Conservation (phyloP, 1,140 invertebrate genomes). For the Hyles euphorbiae region DNA sequence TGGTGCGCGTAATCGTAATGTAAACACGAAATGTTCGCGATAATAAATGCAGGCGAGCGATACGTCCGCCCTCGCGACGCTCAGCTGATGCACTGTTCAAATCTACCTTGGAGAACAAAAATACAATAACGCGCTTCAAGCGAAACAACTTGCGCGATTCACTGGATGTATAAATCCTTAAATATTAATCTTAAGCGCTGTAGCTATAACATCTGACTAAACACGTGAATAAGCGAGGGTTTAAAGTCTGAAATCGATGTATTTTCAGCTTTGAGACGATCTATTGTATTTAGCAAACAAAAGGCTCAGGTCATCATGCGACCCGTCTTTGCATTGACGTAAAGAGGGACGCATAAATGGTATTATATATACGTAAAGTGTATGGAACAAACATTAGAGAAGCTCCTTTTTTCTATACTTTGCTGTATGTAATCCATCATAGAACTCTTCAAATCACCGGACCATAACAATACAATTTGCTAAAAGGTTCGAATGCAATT, state of each 20-base stretch:
- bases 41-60: conserved; percentile 8
- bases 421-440: too few species aligned
- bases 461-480: too few species aligned
- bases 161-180: not conserved
- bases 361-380: too few species aligned
- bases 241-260: conserved; percentile 8
- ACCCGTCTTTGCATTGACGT: not conserved
- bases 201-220: conserved; percentile 3
- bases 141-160: not conserved
- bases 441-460: too few species aligned
- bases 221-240: not conserved
- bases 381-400: too few species aligned
- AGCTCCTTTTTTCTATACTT: too few species aligned
- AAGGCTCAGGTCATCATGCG: conserved; percentile 5
- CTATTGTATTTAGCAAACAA: conserved; percentile 10
- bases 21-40: conserved; percentile 7
- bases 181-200: conserved; percentile 4
- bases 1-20: conserved; percentile 1
- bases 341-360: not conserved
- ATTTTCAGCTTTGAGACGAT: conserved; percentile 7
- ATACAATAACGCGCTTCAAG: conserved; percentile 17
- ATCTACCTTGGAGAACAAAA: conserved; percentile 20
- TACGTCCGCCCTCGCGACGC: conserved; percentile 5
- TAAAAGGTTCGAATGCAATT: too few species aligned
- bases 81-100: conserved; percentile 8